Percentiles rank a stretch among this genome's conserved stretches.
phyloP scores from a whole-genome alignment of 2,888 invertebrate genomes.

The Caenorhabditis angaria region DNA sequence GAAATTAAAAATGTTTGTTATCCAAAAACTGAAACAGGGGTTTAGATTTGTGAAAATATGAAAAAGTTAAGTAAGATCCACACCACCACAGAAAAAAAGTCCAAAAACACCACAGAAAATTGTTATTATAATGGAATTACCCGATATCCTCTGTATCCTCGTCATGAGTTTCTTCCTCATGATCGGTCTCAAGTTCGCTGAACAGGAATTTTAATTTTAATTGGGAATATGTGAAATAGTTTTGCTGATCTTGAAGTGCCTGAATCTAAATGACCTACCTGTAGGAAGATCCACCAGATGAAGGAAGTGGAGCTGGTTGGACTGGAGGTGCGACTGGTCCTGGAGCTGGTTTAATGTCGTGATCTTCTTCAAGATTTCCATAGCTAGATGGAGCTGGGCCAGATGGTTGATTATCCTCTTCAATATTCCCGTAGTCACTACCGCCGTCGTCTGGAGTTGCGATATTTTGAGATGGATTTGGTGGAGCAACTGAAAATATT shows the following conservation, averaged over 20 bases:
- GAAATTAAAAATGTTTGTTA: too few relatives aligned
- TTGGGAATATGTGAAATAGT: neutral
- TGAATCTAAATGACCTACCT: neutral
- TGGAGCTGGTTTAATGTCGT: constrained; percentile 5
- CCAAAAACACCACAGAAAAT: too few relatives aligned
- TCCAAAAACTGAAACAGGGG: too few relatives aligned
- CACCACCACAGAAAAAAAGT: too few relatives aligned
- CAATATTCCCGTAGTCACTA: neutral
- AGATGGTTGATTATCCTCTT: neutral
- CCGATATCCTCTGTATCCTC: constrained; percentile 1
- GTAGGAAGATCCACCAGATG: neutral
- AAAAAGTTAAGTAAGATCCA: too few relatives aligned
- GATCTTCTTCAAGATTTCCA: neutral
- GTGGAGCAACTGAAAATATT: neutral
- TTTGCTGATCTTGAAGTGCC: neutral
- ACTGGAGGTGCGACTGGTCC: constrained; percentile 7
- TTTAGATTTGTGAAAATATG: too few relatives aligned
- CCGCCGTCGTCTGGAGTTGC: neutral
- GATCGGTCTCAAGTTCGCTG: constrained; percentile 1
- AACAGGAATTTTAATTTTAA: neutral
- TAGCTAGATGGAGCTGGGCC: neutral
- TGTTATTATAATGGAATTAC: neutral
- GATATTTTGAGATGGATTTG: neutral
- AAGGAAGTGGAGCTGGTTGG: constrained; percentile 13
- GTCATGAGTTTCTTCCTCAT: neutral